phyloP scores from a whole-genome alignment of 2,888 invertebrate genomes.

The Chaetoderma sp. region DNA sequence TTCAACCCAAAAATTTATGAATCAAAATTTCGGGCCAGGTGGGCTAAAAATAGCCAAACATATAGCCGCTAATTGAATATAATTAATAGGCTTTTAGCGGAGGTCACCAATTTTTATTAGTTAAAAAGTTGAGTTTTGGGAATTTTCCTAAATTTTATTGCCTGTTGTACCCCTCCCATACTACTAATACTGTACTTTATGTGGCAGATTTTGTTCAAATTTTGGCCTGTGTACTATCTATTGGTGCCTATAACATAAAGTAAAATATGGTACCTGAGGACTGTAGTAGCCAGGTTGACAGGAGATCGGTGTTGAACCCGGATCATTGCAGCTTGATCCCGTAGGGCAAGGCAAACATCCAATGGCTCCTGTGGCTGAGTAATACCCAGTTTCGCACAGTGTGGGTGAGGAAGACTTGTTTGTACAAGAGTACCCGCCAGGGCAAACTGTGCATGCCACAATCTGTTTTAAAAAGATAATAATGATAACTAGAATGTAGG shows the following conservation, averaged over 20 bases:
- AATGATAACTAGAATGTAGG: neutral
- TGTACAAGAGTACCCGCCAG: slow-evolving; percentile 59
- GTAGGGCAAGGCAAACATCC: slow-evolving; percentile 52
- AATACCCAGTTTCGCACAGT: slow-evolving; percentile 49
- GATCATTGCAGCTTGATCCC: slow-evolving; percentile 57
- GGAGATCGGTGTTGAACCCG: slow-evolving; percentile 44
- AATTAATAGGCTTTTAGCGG: too few relatives aligned
- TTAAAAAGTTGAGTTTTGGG: too few relatives aligned
- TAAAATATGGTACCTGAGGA: slow-evolving; percentile 50
- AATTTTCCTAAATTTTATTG: too few relatives aligned
- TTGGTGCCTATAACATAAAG: too few relatives aligned
- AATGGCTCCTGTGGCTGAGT: slow-evolving; percentile 40
- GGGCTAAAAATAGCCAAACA: too few relatives aligned
- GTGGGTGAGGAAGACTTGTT: slow-evolving; percentile 35
- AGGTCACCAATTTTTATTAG: too few relatives aligned
- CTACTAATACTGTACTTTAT: too few relatives aligned
- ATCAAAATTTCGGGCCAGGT: too few relatives aligned
- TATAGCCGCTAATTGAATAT: too few relatives aligned
- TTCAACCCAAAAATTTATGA: neutral
- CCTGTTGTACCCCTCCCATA: too few relatives aligned
- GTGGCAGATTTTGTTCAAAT: too few relatives aligned
- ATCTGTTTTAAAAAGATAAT: slow-evolving; percentile 36
- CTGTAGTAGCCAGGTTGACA: slow-evolving; percentile 57
- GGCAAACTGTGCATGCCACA: slow-evolving; percentile 51
- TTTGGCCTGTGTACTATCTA: too few relatives aligned